A percentile compares a stretch with the other conserved stretches of the same genome.
Evolutionary conservation across 2,888 invertebrate genomes (phyloP).

Genomic region (Pseudoips prasinana): DNA sequence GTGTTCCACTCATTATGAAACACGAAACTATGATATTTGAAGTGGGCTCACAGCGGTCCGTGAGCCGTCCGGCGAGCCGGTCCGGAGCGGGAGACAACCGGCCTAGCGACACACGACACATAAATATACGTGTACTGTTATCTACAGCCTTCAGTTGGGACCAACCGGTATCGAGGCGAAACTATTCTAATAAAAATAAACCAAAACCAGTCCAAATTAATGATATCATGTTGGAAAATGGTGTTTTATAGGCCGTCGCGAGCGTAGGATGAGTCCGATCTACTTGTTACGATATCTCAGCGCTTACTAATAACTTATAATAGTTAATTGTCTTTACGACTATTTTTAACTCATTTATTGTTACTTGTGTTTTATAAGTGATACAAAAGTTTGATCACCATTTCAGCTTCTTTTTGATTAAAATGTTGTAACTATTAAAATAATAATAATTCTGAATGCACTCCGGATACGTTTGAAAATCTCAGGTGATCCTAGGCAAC

Average conservation of each 20-base stretch:
- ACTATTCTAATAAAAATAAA: slow-evolving; percentile 76
- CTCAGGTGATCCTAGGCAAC: no score
- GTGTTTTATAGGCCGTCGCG: slow-evolving; percentile 33
- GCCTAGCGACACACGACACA: slow-evolving; percentile 40
- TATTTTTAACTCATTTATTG: no score
- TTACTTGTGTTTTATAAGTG: no score
- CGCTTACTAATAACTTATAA: slow-evolving; percentile 25
- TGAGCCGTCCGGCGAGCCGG: background rate
- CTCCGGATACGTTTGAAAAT: no score
- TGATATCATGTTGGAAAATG: slow-evolving; percentile 51
- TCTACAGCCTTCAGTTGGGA: slow-evolving; percentile 67
- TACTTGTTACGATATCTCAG: slow-evolving; percentile 21
- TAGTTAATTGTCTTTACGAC: slow-evolving; percentile 20
- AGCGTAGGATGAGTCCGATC: slow-evolving; percentile 35
- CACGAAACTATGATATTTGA: slow-evolving; percentile 75
- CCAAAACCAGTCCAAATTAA: slow-evolving; percentile 73
- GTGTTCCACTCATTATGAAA: slow-evolving; percentile 78
- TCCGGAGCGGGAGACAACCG: slow-evolving; percentile 33
- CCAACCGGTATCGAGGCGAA: slow-evolving; percentile 75
- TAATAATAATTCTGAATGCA: no score
- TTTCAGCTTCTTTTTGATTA: no score
- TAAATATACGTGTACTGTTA: slow-evolving; percentile 78
- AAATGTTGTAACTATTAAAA: no score
- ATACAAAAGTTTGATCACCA: no score
- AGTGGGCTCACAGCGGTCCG: slow-evolving; percentile 35